A percentile compares a stretch with the other conserved stretches of the same genome.
These are phyloP conservation scores for Drosophila atripex DNA, from an alignment of 2,888 invertebrate species.

Conservation along the genomic window DNA sequence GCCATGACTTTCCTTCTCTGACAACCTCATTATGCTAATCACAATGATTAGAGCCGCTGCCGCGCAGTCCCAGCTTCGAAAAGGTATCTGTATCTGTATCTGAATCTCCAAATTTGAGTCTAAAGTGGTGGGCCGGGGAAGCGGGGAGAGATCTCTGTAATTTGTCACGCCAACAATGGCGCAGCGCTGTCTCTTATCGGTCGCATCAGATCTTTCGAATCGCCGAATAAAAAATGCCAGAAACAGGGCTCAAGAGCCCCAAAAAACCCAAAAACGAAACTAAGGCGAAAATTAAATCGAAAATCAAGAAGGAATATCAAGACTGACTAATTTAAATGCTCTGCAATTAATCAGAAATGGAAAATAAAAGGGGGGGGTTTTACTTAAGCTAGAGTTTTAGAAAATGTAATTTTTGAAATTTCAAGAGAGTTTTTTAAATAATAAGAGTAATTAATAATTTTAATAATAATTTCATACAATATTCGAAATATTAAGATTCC, in stretches of 20 bases:
- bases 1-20: neutral
- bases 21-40: constrained; percentile 72
- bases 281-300: constrained; percentile 41
- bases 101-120: constrained; percentile 6
- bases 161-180: constrained; percentile 65
- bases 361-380: neutral
- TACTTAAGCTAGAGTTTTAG: too few species aligned
- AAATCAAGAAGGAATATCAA: neutral
- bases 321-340: constrained; percentile 2
- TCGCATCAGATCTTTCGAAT: constrained; percentile 49
- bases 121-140: constrained; percentile 9
- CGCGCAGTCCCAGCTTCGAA: neutral
- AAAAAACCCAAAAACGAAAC: constrained; percentile 32
- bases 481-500: too few species aligned
- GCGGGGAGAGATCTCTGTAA: constrained; percentile 37
- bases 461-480: too few species aligned
- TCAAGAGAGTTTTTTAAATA: too few species aligned
- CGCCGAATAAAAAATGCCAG: neutral
- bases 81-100: constrained; percentile 1
- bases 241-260: neutral
- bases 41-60: constrained; percentile 65
- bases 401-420: too few species aligned
- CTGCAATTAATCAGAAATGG: neutral
- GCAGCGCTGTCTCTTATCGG: constrained; percentile 51
- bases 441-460: too few species aligned